Base-by-base conservation (phyloP, 2,888 invertebrate species). In the Caenorhabditis uteleia region DNA sequence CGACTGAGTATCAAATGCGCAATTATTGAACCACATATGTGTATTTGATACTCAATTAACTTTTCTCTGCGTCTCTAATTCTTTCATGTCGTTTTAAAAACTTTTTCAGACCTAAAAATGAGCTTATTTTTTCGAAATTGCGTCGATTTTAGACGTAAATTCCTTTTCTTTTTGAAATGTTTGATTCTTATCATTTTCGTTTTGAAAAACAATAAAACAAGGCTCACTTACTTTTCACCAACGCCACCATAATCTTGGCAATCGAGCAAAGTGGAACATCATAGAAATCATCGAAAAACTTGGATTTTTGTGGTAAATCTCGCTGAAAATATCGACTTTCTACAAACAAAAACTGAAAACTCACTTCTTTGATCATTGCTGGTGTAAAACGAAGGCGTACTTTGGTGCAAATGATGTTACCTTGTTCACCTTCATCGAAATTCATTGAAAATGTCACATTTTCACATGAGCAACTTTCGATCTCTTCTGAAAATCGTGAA, bases 361-460 rank as follows among this genome's bases (percentile, higher is more conserved):
- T n/a, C 34, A 10, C 14, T 5, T 16, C 27, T 43, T 2, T 2
- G 2, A 20, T 16, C 14, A 66, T 57, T 5, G 49, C 12, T 10
- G 74, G 68, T 7, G 51, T 39, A 38, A 77, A 74, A 40, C 67
- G 55, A 27, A 95, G 87, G 85, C 92, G 91, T 84, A 93, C 94
- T 87, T 93, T 95, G 59, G 95, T 95, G 64, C 94, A 89, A 82
- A 90, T 90, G 59, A 95, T 86, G 26, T 90, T 88, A 0, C 95
- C 95, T 27, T 53, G 51, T 27, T 70, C 67, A 3, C 61, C 45
- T 26, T 61, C 61, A 4, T 59, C 70, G 50, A 75, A 68, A 47
- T 75, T 70, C 42, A 72, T 66, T 16, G 54, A 50, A 55, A 70
- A 72, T 20, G 61, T 58, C 27, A 69, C 67, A 62, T 90, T 89